These are phyloP conservation scores for Micronycteris hirsuta DNA, from an alignment of 2,113 vertebrate genomes.

Conservation along the genomic window DNA sequence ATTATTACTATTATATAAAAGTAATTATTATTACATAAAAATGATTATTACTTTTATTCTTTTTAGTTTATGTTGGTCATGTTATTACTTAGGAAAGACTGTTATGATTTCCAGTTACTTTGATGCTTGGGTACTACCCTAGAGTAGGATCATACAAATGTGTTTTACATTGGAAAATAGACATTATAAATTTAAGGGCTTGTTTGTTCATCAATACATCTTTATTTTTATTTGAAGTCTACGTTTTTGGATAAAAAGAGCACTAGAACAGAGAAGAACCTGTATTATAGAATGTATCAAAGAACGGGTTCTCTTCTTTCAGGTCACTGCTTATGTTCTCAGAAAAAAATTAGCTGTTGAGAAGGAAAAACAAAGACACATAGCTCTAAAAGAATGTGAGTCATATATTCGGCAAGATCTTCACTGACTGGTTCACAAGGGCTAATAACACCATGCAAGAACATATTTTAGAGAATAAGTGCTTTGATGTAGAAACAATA, in stretches of 20 bases:
- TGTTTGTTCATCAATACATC: background rate
- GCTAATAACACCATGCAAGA: background rate
- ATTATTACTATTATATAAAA: background rate
- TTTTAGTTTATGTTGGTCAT: background rate
- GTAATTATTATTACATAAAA: too few species aligned
- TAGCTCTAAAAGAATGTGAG: background rate
- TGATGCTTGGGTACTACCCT: background rate
- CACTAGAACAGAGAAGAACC: background rate
- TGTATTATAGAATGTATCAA: background rate
- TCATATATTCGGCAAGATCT: background rate
- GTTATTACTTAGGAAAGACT: background rate
- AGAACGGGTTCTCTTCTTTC: background rate
- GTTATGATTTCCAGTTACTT: background rate
- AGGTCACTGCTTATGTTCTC: background rate
- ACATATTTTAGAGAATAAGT: background rate
- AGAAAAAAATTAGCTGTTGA: background rate
- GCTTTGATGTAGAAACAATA: background rate
- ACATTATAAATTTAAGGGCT: background rate
- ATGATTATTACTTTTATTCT: background rate
- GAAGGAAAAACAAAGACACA: background rate
- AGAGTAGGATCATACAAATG: background rate
- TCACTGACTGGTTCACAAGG: background rate
- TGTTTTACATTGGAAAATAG: background rate
- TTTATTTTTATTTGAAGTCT: background rate
- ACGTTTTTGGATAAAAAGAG: background rate